Conservation (phyloP, 2,888 invertebrate genomes). For the Pollenia labialis region DNA sequence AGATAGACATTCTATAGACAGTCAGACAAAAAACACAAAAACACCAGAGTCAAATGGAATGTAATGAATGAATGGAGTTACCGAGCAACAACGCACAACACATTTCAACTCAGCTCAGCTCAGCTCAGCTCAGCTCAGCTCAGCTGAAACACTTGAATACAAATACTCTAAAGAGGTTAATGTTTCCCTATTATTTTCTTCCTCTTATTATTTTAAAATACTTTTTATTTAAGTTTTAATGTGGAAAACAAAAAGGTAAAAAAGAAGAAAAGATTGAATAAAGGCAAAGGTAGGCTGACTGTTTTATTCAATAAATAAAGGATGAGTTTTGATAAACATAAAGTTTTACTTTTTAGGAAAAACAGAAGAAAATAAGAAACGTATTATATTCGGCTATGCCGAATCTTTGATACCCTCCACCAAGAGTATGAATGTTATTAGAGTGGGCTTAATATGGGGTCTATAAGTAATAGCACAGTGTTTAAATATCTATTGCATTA, state of each 20-base stretch:
- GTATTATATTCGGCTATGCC: too few species aligned
- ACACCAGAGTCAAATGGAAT: slow-evolving; percentile 47
- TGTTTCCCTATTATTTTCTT: not conserved
- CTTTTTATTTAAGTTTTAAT: slow-evolving; percentile 41
- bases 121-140: slow-evolving; percentile 26
- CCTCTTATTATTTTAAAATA: slow-evolving; percentile 25
- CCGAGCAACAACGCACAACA: slow-evolving; percentile 36
- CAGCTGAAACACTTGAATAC: slow-evolving; percentile 7
- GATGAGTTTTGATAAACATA: slow-evolving; percentile 56
- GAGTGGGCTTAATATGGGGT: too few species aligned
- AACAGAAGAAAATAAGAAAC: too few species aligned
- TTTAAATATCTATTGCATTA: too few species aligned
- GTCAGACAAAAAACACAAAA: slow-evolving; percentile 28
- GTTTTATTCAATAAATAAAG: slow-evolving; percentile 58
- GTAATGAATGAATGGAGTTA: slow-evolving; percentile 39
- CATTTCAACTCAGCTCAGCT: slow-evolving; percentile 21
- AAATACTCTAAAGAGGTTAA: slow-evolving; percentile 43
- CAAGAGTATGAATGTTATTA: too few species aligned
- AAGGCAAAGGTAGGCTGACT: slow-evolving; percentile 48
- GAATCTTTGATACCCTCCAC: too few species aligned
- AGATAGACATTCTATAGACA: slow-evolving; percentile 64
- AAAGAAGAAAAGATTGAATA: slow-evolving; percentile 16
- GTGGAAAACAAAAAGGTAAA: slow-evolving; percentile 13
- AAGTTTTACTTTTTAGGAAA: slow-evolving; percentile 12
- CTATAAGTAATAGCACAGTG: too few species aligned